These are phyloP conservation scores for Arothron firmamentum DNA, from an alignment of 2,113 vertebrate genomes.

Conservation along the genomic window DNA sequence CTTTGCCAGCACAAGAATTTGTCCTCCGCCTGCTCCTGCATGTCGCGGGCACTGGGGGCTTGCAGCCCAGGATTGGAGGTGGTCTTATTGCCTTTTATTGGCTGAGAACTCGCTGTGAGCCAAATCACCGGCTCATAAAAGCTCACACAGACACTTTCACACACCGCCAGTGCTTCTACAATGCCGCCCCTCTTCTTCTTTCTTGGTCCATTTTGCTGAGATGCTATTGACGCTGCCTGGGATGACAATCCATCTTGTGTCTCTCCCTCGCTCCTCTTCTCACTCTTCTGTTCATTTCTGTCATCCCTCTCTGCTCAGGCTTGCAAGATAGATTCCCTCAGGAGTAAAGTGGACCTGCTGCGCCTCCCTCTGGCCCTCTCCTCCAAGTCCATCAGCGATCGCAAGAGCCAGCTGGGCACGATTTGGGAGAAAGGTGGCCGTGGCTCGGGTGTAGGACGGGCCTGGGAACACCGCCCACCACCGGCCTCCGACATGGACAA, in stretches of 20 bases:
- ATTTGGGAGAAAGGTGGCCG: constrained; percentile 69
- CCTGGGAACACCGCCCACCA: constrained; percentile 74
- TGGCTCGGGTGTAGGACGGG: constrained; percentile 69
- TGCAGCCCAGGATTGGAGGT: constrained; percentile 21
- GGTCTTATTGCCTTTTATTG: constrained; percentile 39
- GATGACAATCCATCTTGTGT: constrained; percentile 44
- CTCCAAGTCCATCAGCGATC: constrained; percentile 70
- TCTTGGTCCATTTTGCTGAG: constrained; percentile 13
- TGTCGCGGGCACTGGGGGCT: constrained; percentile 18
- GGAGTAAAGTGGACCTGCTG: constrained; percentile 90
- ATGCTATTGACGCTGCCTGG: constrained; percentile 27
- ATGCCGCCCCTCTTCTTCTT: constrained; percentile 32
- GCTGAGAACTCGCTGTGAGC: constrained; percentile 23
- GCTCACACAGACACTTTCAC: constrained; percentile 20
- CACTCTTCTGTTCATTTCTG: constrained; percentile 3
- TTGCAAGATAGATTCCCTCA: constrained; percentile 98
- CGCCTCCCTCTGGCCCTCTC: constrained; percentile 86
- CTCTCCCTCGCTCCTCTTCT: constrained; percentile 3
- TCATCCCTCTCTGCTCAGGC: constrained; percentile 39
- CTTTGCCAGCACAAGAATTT: no score
- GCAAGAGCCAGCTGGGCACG: constrained; percentile 72
- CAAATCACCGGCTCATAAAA: constrained; percentile 43
- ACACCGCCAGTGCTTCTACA: constrained; percentile 43
- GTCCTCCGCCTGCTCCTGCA: not conserved
- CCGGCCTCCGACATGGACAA: constrained; percentile 83